A percentile compares a stretch with the other conserved stretches of the same genome.
Evolutionary conservation across 2,888 invertebrate species (phyloP).

Genomic region (Octonoba sinensis): DNA sequence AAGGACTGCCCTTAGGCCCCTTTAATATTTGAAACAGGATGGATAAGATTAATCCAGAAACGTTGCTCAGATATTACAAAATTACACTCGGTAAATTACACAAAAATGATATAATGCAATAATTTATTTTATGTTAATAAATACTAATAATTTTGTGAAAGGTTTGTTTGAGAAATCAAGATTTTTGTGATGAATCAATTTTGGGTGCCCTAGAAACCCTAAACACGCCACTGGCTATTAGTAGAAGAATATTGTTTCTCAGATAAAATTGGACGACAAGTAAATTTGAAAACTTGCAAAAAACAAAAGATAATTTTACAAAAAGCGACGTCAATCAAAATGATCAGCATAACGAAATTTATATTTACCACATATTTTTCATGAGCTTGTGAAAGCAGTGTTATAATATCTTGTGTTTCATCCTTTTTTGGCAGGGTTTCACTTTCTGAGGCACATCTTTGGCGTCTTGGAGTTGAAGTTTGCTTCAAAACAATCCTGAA

Average conservation of each 20-base stretch:
- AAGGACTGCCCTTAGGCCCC: too few species aligned
- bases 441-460: conserved; percentile 48
- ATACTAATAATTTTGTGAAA: too few species aligned
- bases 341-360: background rate
- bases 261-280: background rate
- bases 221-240: background rate
- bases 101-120: too few species aligned
- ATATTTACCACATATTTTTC: conserved; percentile 42
- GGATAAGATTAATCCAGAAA: too few species aligned
- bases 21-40: too few species aligned
- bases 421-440: conserved; percentile 22
- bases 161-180: too few species aligned
- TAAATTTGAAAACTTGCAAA: too few species aligned
- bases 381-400: conserved; percentile 50
- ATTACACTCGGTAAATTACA: too few species aligned
- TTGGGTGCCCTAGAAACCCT: too few species aligned
- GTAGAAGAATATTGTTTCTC: background rate
- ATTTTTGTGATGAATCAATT: too few species aligned
- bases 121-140: too few species aligned
- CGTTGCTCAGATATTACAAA: too few species aligned
- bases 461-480: conserved; percentile 5
- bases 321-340: background rate
- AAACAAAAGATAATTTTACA: background rate
- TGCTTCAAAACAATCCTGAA: conserved; percentile 44
- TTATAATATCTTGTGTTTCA: conserved; percentile 35